phyloP scores from a whole-genome alignment of 2,113 vertebrate genomes.

The Sporophila hypoxantha region DNA sequence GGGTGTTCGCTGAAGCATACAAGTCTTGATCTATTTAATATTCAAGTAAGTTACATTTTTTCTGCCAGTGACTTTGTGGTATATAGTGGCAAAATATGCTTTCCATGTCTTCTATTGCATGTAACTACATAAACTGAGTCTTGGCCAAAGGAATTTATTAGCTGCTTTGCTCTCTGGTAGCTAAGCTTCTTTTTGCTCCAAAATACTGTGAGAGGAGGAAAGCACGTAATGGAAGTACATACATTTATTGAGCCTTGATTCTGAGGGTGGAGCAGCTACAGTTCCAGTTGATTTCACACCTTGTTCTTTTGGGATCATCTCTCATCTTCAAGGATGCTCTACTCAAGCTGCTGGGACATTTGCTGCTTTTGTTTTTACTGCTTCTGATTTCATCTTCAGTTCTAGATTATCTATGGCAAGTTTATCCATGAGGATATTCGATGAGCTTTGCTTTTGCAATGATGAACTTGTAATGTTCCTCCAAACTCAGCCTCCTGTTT shows the following conservation, averaged over 20 bases:
- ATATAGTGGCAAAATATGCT: background rate
- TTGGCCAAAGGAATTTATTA: background rate
- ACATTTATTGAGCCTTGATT: background rate
- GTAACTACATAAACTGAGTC: background rate
- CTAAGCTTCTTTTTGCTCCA: constrained; percentile 3
- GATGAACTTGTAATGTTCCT: background rate
- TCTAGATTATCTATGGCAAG: constrained; percentile 8
- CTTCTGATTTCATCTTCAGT: constrained; percentile 17
- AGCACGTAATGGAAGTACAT: background rate
- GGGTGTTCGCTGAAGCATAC: background rate
- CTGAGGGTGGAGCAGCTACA: background rate
- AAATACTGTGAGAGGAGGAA: background rate
- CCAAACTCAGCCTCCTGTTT: background rate
- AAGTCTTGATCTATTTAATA: background rate
- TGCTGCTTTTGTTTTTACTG: constrained; percentile 23
- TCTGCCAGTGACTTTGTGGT: background rate
- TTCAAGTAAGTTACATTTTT: background rate
- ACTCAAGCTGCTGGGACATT: constrained; percentile 4
- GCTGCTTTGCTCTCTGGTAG: background rate
- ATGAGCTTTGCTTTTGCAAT: constrained; percentile 22
- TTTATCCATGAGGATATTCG: background rate
- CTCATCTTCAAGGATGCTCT: constrained; percentile 6
- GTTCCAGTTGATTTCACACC: constrained; percentile 14
- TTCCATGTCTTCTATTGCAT: background rate
- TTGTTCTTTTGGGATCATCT: constrained; percentile 25